phyloP scores from a whole-genome alignment of 1,140 invertebrate species.

The Tigriopus japonicus region DNA sequence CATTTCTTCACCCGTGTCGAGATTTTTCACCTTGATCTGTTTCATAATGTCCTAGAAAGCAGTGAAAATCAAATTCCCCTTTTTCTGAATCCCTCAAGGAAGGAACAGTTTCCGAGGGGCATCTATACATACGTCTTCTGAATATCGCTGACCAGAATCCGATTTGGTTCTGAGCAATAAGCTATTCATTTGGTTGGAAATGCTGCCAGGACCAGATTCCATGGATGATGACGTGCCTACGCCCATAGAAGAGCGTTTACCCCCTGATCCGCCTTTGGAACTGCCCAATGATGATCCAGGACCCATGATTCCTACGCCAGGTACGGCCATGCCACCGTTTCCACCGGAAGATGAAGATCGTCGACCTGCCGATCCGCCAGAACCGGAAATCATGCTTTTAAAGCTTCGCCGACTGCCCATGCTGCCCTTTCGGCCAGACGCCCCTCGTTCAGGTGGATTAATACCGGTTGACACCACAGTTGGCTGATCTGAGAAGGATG shows the following conservation, averaged over 20 bases:
- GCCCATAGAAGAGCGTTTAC: not conserved
- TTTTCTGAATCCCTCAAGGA: constrained; percentile 3
- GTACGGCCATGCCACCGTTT: not conserved
- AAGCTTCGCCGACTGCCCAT: too few species aligned
- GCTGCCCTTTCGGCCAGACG: too few species aligned
- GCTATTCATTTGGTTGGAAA: constrained; percentile 13
- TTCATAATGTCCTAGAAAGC: constrained; percentile 58
- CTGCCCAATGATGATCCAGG: not conserved
- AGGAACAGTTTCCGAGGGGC: constrained; percentile 3
- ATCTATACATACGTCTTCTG: constrained; percentile 4
- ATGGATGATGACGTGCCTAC: not conserved
- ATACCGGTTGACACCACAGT: too few species aligned
- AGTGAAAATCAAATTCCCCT: too few species aligned
- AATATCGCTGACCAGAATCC: constrained; percentile 8
- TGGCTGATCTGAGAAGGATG: too few species aligned
- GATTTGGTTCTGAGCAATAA: constrained; percentile 2
- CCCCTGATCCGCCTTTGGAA: not conserved
- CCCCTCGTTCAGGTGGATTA: too few species aligned
- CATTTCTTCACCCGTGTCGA: constrained; percentile 77
- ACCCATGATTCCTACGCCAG: not conserved
- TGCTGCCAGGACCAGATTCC: constrained; percentile 14
- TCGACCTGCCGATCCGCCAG: not conserved
- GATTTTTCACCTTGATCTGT: constrained; percentile 73
- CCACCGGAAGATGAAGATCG: not conserved
- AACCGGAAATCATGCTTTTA: too few species aligned